Base-by-base conservation (phyloP, 1,140 invertebrate genomes). In the Lanistes nyassanus region DNA sequence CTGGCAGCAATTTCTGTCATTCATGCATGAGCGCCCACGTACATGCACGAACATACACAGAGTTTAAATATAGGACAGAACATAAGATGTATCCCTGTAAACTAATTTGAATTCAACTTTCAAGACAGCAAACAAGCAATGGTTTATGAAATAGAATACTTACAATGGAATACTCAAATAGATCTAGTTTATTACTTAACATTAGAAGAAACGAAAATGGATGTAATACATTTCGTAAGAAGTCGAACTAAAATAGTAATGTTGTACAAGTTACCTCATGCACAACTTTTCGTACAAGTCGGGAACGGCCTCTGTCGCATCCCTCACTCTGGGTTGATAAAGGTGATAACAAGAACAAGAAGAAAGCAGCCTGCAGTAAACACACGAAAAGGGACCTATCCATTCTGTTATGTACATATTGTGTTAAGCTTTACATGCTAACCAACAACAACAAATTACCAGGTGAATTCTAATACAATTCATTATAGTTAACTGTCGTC, bases 231-330 rank as follows among this genome's bases (percentile, higher is more conserved):
- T n/a, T 56, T 42, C 29, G 39, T 34, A 34, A 19, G 39, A 42
- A n/a, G n/a, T n/a, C n/a, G 4, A 5, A 31, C 3, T 26, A 60
- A 73, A 68, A 13, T 34, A 23, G 13, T n/a, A 21, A 55, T 21
- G 9, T 39, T 58, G 16, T n/a, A 55, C 66, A 42, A 78, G 79
- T 87, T 86, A 93, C 92, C 90, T 94, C 95, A 89, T 95, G 93
- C 81, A 97, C 93, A 79, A 97, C 93, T 91, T 94, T 94, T 83
- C 95, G 92, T 62, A 97, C 95, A 81, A 96, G 92, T 83, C 94
- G 93, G 74, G 95, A 95, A 90, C 94, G 95, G 91, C 96, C 94
- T 91, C 94, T 92, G 78, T 94, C 94, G 85, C 95, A 96, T 80
- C 94, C n/a, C n/a, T n/a, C n/a, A n/a, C n/a, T 93, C 29, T 36